Conservation (phyloP, 2,797 vertebrate genomes). For the Lacerta agilis region DNA sequence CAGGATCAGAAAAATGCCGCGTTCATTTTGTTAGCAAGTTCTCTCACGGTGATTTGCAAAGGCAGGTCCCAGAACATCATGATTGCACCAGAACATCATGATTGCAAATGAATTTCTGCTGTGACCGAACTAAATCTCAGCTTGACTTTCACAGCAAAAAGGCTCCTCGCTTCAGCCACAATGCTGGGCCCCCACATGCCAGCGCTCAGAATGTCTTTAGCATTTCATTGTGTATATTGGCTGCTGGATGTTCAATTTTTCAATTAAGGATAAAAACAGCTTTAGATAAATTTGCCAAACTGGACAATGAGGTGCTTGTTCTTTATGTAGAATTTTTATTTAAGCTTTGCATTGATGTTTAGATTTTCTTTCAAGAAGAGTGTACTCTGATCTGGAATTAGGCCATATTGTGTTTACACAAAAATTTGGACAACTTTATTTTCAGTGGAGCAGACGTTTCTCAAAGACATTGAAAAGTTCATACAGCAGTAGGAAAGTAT, state of each 20-base stretch:
- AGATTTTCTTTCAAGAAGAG: slow-evolving; percentile 52
- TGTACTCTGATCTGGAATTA: slow-evolving; percentile 42
- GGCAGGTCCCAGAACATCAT: slow-evolving; percentile 53
- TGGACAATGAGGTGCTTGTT: slow-evolving; percentile 69
- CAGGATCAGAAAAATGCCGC: background rate
- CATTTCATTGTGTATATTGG: slow-evolving; percentile 71
- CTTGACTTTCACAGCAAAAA: slow-evolving; percentile 43
- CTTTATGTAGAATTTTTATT: slow-evolving; percentile 63
- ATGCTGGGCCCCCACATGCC: slow-evolving; percentile 50
- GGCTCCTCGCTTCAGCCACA: slow-evolving; percentile 25
- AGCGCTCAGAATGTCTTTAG: slow-evolving; percentile 55
- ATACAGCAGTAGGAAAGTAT: background rate
- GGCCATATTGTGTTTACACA: slow-evolving; percentile 31
- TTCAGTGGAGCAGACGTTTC: slow-evolving; percentile 45
- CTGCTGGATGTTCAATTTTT: slow-evolving; percentile 67
- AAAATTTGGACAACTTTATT: slow-evolving; percentile 29
- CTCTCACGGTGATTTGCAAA: slow-evolving; percentile 64
- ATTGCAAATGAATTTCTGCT: slow-evolving; percentile 57
- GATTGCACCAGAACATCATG: slow-evolving; percentile 62
- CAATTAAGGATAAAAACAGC: slow-evolving; percentile 67
- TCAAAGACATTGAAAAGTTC: background rate
- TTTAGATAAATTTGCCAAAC: slow-evolving; percentile 61
- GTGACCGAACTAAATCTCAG: slow-evolving; percentile 72
- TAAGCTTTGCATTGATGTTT: slow-evolving; percentile 64
- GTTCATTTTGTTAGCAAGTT: slow-evolving; percentile 59